Base-by-base conservation (phyloP, 2,797 vertebrate genomes). In the Anguilla obscura region DNA sequence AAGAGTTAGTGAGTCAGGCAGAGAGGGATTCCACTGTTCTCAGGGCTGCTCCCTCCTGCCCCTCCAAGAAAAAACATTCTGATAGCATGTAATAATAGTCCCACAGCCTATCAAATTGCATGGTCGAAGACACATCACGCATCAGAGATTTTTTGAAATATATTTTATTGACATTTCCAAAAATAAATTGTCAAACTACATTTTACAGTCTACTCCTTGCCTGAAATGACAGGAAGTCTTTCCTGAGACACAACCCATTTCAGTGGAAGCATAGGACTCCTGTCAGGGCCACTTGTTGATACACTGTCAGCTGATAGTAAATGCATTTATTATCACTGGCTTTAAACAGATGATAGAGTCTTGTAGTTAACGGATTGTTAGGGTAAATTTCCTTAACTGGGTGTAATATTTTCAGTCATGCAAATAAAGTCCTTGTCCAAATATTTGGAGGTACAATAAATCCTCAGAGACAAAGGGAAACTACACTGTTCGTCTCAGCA, bases 91-190 rank as follows among this genome's bases (percentile, higher is more conserved):
- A 82, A 82, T 36, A 33, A 80, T 16, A 80, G 36, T 80, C 76
- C 18, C 36, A 48, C 14, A 8, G 33, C 16, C 33, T 80, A 48
- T 21, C 0, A 82, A 14, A n/a, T 50, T 24, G 24, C n/a, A 50
- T 82, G 79, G 79, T 82, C 50, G 79, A 82, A 82, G 79, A 82
- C 79, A 82, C 36, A n/a, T 82, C 40, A 48, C 45, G 45, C 79
- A 82, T 30, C 79, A 82, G 45, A 82, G 45, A 48, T 82, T 82
- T 48, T 48, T 16, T 24, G 0, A 48, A 82, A 50, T n/a, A 82
- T n/a, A 48, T 40, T 82, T 82, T 82, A 82, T 82, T 82, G 7
- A 82, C 40, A 79, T 45, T 79, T 79, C 74, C 74, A 79, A 79
- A 79, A 45, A 40, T 48, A 12, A 82, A 40, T n/a, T 24, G 9